Evolutionary conservation across 2,797 vertebrate species (phyloP).

Genomic region (Siniperca obscura): DNA sequence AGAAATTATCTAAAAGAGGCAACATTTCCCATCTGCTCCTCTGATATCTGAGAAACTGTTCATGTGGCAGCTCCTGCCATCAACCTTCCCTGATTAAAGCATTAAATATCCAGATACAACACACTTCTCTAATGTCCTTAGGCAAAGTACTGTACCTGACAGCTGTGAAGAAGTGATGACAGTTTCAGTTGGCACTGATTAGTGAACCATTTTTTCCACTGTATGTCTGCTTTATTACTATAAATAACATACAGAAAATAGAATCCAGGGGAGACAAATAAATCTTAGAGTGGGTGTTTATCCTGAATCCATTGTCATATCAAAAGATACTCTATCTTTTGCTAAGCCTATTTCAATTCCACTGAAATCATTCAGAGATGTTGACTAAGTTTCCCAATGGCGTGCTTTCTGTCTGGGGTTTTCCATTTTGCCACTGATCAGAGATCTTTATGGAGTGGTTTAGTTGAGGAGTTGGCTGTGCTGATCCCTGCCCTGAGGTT

Average conservation of each 20-base stretch:
- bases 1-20: slow-evolving; percentile 51
- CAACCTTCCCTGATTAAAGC: slow-evolving; percentile 58
- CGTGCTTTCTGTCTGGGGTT: slow-evolving; percentile 15
- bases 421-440: slow-evolving; percentile 27
- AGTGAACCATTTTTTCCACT: slow-evolving; percentile 3
- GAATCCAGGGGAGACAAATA: not conserved
- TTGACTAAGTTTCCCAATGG: slow-evolving; percentile 14
- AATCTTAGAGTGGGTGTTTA: slow-evolving; percentile 11
- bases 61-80: slow-evolving; percentile 50
- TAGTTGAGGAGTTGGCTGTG: slow-evolving; percentile 33
- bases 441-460: slow-evolving; percentile 33
- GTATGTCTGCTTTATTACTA: slow-evolving; percentile 24
- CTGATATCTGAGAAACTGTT: slow-evolving; percentile 42
- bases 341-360: slow-evolving; percentile 19
- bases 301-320: slow-evolving; percentile 19
- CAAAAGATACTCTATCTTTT: slow-evolving; percentile 3
- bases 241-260: slow-evolving; percentile 22
- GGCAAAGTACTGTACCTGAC: slow-evolving; percentile 56
- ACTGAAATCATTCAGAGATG: slow-evolving; percentile 14
- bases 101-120: slow-evolving; percentile 54
- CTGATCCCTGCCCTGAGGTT: slow-evolving; percentile 35
- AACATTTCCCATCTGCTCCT: slow-evolving; percentile 69
- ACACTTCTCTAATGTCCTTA: slow-evolving; percentile 53
- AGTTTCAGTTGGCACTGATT: slow-evolving; percentile 54
- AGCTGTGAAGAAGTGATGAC: slow-evolving; percentile 49